Conservation (phyloP, 2,113 vertebrate genomes). For the Amblyopsis rosae region DNA sequence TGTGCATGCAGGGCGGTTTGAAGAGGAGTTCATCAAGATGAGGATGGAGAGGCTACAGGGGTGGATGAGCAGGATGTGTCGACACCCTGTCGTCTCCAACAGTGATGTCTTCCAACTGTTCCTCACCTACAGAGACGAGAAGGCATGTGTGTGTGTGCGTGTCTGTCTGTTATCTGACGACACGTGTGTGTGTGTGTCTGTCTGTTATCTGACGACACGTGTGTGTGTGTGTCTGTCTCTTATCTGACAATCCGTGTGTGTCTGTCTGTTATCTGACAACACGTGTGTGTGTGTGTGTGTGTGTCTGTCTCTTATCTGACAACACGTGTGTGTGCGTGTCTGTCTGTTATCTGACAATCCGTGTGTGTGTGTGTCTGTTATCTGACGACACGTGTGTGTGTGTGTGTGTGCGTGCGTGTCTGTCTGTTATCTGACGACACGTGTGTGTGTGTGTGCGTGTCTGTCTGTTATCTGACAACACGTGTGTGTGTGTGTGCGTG, state of each 20-base stretch:
- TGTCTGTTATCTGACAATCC: no score
- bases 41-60: constrained; percentile 89
- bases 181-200: constrained; percentile 58
- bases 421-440: background rate
- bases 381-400: background rate
- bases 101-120: constrained; percentile 95
- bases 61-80: constrained; percentile 92
- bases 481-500: constrained; percentile 36
- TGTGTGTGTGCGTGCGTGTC: constrained; percentile 38
- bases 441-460: constrained; percentile 66
- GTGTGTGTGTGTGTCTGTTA: no score
- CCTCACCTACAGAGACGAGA: constrained; percentile 88
- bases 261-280: constrained; percentile 7
- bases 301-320: constrained; percentile 7
- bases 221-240: background rate
- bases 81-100: constrained; percentile 87
- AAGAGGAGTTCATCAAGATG: constrained; percentile 93
- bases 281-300: background rate
- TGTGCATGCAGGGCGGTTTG: constrained; percentile 82
- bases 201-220: background rate
- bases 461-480: background rate
- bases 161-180: background rate
- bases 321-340: background rate
- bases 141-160: constrained; percentile 67
- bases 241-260: no score